These are phyloP conservation scores for Thysanoteuthis rhombus DNA, from an alignment of 2,888 invertebrate species.

Conservation along the genomic window DNA sequence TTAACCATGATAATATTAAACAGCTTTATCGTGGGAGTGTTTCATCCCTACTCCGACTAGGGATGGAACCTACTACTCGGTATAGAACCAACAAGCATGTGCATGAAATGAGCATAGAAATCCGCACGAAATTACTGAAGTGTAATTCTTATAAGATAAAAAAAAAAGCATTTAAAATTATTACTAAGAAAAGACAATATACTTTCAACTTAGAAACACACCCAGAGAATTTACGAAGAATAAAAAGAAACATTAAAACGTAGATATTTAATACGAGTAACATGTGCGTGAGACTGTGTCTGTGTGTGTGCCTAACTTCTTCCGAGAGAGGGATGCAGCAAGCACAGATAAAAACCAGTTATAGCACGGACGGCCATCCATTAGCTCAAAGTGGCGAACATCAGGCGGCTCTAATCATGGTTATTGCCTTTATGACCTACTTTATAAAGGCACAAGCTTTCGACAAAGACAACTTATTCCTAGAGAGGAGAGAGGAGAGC, in stretches of 20 bases:
- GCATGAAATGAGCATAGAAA: too few species aligned
- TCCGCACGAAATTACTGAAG: too few species aligned
- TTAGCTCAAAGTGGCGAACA: not conserved
- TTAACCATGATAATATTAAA: too few species aligned
- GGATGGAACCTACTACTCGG: too few species aligned
- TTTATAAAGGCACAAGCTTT: not conserved
- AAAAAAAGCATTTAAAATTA: not conserved
- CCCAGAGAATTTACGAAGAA: not conserved
- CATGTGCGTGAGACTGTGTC: not conserved
- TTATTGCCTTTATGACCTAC: not conserved
- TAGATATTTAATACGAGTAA: not conserved
- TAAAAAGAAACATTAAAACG: not conserved
- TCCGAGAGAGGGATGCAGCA: not conserved
- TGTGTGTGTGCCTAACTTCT: not conserved
- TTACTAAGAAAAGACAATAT: not conserved
- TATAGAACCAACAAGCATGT: too few species aligned
- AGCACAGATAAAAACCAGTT: not conserved
- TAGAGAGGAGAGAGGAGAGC: not conserved
- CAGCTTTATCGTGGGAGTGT: too few species aligned
- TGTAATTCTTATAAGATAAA: too few species aligned
- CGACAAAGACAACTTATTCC: not conserved
- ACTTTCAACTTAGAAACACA: not conserved
- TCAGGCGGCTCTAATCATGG: constrained; percentile 12
- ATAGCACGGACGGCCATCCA: not conserved
- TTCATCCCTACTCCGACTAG: too few species aligned